A percentile compares a stretch with the other conserved stretches of the same genome.
phyloP scores from a whole-genome alignment of 2,113 vertebrate genomes.

The Poecile atricapillus region DNA sequence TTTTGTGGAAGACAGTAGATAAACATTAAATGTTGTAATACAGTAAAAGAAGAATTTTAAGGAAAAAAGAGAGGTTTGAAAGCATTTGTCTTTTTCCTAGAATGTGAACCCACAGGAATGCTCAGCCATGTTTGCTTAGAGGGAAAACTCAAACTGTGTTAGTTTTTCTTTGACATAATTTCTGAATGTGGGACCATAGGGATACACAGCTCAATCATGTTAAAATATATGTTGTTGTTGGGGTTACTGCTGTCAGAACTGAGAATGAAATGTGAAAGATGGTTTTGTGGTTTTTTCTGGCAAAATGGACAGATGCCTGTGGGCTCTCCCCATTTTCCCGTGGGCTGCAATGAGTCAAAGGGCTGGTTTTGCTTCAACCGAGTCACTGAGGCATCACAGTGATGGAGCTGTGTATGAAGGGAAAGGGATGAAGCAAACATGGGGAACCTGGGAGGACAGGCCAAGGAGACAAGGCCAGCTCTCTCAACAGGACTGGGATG shows the following conservation, averaged over 20 bases:
- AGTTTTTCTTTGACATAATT: background rate
- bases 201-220: background rate
- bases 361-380: background rate
- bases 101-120: background rate
- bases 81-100: background rate
- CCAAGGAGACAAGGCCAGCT: background rate
- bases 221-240: background rate
- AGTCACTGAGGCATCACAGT: background rate
- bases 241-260: background rate
- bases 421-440: background rate
- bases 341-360: background rate
- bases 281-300: background rate
- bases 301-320: background rate
- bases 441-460: background rate
- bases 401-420: accelerated
- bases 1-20: background rate
- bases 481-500: background rate
- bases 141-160: background rate
- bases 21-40: background rate
- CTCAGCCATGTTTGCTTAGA: background rate
- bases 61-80: background rate
- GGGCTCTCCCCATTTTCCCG: background rate
- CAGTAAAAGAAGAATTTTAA: background rate
- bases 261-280: background rate
- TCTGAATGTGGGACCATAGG: background rate